These are phyloP conservation scores for Thomomys bottae DNA, from an alignment of 2,113 vertebrate species.

Conservation along the genomic window DNA sequence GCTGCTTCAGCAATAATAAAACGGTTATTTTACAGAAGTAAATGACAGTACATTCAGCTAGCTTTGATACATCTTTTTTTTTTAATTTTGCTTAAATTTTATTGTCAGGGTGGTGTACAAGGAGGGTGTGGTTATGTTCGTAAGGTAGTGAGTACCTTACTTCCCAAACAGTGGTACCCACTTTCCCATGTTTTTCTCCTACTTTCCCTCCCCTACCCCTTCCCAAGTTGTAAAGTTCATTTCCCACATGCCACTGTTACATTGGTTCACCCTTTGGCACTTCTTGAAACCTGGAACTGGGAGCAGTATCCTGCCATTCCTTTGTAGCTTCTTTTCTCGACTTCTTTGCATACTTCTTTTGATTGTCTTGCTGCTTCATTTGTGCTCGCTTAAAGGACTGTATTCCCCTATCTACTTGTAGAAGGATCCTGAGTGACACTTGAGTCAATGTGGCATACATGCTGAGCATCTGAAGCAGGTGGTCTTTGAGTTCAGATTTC, in stretches of 20 bases:
- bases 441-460: neutral
- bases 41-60: neutral
- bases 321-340: neutral
- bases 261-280: too few relatives aligned
- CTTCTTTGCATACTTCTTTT: neutral
- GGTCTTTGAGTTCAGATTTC: conserved; percentile 18
- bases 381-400: neutral
- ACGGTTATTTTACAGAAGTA: neutral
- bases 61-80: neutral
- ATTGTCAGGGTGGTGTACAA: too few relatives aligned
- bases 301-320: neutral
- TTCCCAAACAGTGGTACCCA: too few relatives aligned
- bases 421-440: neutral
- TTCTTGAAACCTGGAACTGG: neutral
- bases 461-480: neutral
- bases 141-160: too few relatives aligned
- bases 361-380: neutral
- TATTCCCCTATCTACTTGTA: neutral
- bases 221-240: too few relatives aligned
- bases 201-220: too few relatives aligned
- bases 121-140: too few relatives aligned
- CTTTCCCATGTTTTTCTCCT: too few relatives aligned
- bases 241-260: too few relatives aligned
- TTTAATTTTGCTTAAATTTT: too few relatives aligned
- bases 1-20: neutral